Conservation (phyloP, 1,140 invertebrate species). For the Lanistes nyassanus region DNA sequence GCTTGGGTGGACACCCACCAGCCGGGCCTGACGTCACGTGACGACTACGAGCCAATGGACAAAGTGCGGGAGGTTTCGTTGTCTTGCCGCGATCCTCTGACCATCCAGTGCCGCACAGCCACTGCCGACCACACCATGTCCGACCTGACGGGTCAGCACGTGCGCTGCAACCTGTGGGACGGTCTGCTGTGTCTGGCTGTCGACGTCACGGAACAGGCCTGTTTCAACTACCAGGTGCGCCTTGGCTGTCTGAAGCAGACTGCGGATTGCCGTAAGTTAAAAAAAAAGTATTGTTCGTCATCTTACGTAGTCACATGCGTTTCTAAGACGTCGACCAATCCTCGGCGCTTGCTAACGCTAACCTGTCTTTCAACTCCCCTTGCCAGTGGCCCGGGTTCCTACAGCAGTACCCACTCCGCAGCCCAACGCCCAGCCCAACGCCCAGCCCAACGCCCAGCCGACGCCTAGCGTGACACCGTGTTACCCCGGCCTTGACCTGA, state of each 20-base stretch:
- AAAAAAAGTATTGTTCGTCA: too few species aligned
- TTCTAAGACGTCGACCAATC: too few species aligned
- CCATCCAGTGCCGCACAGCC: slow-evolving; percentile 54
- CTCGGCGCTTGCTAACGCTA: too few species aligned
- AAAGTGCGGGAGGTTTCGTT: slow-evolving; percentile 35
- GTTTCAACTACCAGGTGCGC: slow-evolving; percentile 60
- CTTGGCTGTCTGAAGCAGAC: slow-evolving; percentile 55
- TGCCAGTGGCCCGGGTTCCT: slow-evolving; percentile 12
- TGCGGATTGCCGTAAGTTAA: slow-evolving; percentile 48
- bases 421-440: not conserved
- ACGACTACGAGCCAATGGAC: slow-evolving; percentile 44
- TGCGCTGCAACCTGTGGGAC: slow-evolving; percentile 78
- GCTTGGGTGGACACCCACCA: slow-evolving; percentile 45
- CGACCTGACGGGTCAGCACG: slow-evolving; percentile 69
- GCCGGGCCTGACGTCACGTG: slow-evolving; percentile 30
- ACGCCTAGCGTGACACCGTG: slow-evolving; percentile 22
- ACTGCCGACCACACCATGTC: slow-evolving; percentile 32
- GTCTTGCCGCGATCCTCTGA: slow-evolving; percentile 43
- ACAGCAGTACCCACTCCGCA: slow-evolving; percentile 18
- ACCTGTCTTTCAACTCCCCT: too few species aligned
- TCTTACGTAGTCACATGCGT: too few species aligned
- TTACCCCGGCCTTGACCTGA: slow-evolving; percentile 60
- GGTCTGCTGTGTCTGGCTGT: slow-evolving; percentile 76
- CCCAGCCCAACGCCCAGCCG: not conserved
- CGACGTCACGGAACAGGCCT: slow-evolving; percentile 41